Percentiles rank a stretch among this genome's conserved stretches.
Evolutionary conservation across 30 jellyfish, hydroid and myxozoan genomes (phyloP).

Genomic region (Aurelia sp.): DNA sequence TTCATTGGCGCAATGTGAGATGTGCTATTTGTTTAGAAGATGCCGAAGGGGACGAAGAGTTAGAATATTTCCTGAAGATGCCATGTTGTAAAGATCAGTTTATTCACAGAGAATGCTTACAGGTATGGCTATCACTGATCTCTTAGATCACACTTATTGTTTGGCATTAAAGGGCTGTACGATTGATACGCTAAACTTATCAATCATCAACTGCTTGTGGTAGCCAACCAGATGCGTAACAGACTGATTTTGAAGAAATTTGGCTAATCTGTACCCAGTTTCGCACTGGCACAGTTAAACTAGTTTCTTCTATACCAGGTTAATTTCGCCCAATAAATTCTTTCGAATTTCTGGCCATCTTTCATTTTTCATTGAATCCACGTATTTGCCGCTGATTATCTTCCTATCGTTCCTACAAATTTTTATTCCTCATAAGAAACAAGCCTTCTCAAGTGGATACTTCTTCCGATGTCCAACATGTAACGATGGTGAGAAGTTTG

Average conservation of each 20-base stretch:
- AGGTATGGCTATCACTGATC: constrained; percentile 29
- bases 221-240: too few relatives aligned
- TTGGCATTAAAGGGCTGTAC: too few relatives aligned
- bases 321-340: too few relatives aligned
- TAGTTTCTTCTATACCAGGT: too few relatives aligned
- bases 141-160: background rate
- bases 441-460: constrained; percentile 78
- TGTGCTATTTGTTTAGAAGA: constrained; percentile 64
- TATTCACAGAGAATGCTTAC: constrained; percentile 61
- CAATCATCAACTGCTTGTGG: too few relatives aligned
- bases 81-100: constrained; percentile 67
- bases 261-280: too few relatives aligned
- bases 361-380: background rate
- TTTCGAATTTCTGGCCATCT: too few relatives aligned
- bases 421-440: constrained; percentile 25
- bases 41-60: background rate
- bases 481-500: constrained; percentile 57
- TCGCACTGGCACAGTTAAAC: too few relatives aligned
- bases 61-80: constrained; percentile 42
- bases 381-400: background rate
- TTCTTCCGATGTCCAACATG: constrained; percentile 89
- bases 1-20: background rate
- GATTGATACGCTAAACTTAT: too few relatives aligned
- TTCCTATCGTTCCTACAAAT: background rate
- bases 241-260: too few relatives aligned